Evolutionary conservation across 1,140 invertebrate species (phyloP), one percentile per base, ranked within the genome.

Genomic region (Manduca sexta): DNA sequence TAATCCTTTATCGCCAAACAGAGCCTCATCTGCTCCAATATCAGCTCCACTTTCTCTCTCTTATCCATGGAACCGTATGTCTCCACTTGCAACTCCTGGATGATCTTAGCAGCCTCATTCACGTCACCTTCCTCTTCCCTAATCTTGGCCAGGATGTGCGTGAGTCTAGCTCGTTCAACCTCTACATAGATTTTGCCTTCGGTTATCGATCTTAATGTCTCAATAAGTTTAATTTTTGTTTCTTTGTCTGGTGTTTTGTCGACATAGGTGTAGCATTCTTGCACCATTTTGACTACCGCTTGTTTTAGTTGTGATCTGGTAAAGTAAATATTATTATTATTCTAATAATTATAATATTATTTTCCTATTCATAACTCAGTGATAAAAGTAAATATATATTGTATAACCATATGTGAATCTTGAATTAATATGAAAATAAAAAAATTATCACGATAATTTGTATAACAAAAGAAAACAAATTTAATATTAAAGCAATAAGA

Each of bases 151-250:
- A 99, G 82, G 59, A 94, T 96, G 74, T 98, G 93, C 13, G 98
- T 99, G 2, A 99, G 87, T 40, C 98, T 89, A 31, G 98, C 98
- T 73, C 98, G 88, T 86, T 99, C 98, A 18, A 99, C 97, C 90
- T 99, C 98, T 3, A 99, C 98, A 85, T 99, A 99, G 56, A 99
- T 99, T 92, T 99, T 99, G 68, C 98, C 98, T 86, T 98, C 97
- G 3, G 97, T 99, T 0, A 99, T 97, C 18, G 93, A 92, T 57
- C 97, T 90, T 15, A 99, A 84, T 0, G 98, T 99, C 78, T 99
- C 97, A 73, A 99, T 99, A 0, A 99, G 88, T 76, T 97, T 97
- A 7, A 99, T 90, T 87, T 95, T 95, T 0, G 92, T 92, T 63
- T 97, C 95, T 74, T 95, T 95, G 62, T 94, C 91, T 3, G 95